Evolutionary conservation across 2,888 invertebrate genomes (phyloP), one percentile per base, ranked within the genome.

Genomic region (Miltochrista miniata): DNA sequence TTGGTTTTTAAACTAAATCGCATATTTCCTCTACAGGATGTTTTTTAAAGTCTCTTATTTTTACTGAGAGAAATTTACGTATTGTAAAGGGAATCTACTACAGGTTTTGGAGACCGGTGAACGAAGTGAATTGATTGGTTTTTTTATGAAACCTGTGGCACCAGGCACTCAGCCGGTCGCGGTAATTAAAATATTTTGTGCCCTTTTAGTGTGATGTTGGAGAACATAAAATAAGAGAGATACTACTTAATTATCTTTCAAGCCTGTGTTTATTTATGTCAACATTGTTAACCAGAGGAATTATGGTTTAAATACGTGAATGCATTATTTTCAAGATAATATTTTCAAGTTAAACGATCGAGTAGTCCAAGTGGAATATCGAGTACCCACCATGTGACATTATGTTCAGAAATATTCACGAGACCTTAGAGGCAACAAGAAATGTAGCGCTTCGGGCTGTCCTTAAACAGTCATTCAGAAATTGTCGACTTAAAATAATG

Each of bases 81-180:
- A 36, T 37, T 45, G 43, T 15, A 13, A 33, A 50, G 48, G 46
- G 48, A 63, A 51, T 45, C 50, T 60, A 50, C 51, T 63, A 63
- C 64, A 31, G 44, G 64, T 64, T 63, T 48, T 36, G 24, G 51
- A 45, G 56, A 63, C 56, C 49, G 56, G 37, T 45, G 54, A 53
- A 53, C 45, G 45, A 51, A 56, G 59, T 18, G 12, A 33, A 7
- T n/a, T 10, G 14, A 14, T 42, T 8, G 4, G 8, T 12, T 42
- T 41, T 30, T 7, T 29, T 40, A 30, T 14, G 5, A 5, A 43
- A 34, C 12, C 18, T 5, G 18, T 34, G 18, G 12, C 15, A 15
- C 42, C n/a, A 8, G 42, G 33, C 33, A 13, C 31, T 18, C n/a
- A n/a, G 4, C n/a, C 9, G 15, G 42, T 33, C 15, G 33, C 42